These are phyloP conservation scores for Mycetomoellerius zeteki DNA, from an alignment of 1,140 invertebrate genomes.

Conservation along the genomic window DNA sequence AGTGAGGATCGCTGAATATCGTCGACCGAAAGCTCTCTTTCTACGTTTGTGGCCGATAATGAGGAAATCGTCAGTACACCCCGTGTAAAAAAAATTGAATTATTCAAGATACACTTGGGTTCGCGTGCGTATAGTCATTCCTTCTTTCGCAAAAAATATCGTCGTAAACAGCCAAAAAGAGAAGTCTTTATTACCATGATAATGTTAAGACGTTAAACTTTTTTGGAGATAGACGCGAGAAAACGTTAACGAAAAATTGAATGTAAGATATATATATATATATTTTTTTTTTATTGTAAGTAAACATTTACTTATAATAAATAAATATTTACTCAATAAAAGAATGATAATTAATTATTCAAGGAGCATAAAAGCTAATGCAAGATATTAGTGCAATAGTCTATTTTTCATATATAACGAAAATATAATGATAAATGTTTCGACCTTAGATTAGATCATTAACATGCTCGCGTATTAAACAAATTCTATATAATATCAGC, in stretches of 20 bases:
- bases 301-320: too few relatives aligned
- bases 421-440: too few relatives aligned
- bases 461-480: too few relatives aligned
- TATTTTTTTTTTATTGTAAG: too few relatives aligned
- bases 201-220: background rate
- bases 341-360: too few relatives aligned
- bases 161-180: background rate
- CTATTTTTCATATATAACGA: too few relatives aligned
- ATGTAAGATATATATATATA: background rate
- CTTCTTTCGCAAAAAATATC: background rate
- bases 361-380: too few relatives aligned
- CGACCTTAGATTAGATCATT: too few relatives aligned
- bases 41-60: background rate
- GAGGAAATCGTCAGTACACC: background rate
- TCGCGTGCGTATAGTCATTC: background rate
- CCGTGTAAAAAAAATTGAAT: background rate
- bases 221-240: background rate
- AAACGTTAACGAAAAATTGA: background rate
- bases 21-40: background rate
- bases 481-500: too few relatives aligned
- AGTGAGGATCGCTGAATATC: background rate
- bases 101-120: background rate
- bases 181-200: background rate
- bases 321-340: too few relatives aligned
- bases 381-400: too few relatives aligned